Evolutionary conservation across 1,140 invertebrate genomes (phyloP), one percentile per base, ranked within the genome.

Genomic region (Drosophila subpulchrella): DNA sequence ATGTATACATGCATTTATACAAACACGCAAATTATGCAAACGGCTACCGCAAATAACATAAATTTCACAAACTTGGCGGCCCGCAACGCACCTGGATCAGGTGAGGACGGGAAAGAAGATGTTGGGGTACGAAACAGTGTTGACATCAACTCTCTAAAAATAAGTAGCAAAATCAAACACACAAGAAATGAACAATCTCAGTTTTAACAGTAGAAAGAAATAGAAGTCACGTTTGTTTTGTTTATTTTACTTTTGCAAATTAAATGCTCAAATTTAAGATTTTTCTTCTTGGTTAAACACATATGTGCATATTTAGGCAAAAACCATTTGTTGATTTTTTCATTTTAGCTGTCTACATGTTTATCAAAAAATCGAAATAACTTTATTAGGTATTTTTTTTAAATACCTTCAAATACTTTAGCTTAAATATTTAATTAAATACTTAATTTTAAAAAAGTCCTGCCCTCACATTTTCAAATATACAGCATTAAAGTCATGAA

Each of bases 1-100:
- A 41, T 44, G 71, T 54, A 62, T 61, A 51, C 55, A 71, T 72
- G 66, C 78, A 82, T 81, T 82, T 75, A 70, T 79, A 88, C 84
- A 89, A 80, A 83, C 84, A 89, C 83, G 83, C 83, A 88, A 88
- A 88, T 88, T 88, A 88, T 88, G 83, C 83, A 88, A 88, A 89
- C 83, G 83, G 84, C 84, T 61, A 88, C 83, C 83, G 83, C 83
- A 88, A 88, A 88, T 88, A 88, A 89, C 83, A 88, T 88, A 88
- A 88, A 88, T 88, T 88, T 88, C 79, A 68, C 75, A 88, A 83
- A 62, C 84, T 77, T 78, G 75, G 71, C 83, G 83, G 79, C 71
- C 76, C 60, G 62, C 78, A 85, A 88, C 84, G 72, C 84, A 88
- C 75, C 79, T 83, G 75, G 75, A 73, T 36, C 24, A 30, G 55